Evolutionary conservation across 2,797 vertebrate species (phyloP), one percentile per base, ranked within the genome.

Genomic region (Fundulus diaphanus): DNA sequence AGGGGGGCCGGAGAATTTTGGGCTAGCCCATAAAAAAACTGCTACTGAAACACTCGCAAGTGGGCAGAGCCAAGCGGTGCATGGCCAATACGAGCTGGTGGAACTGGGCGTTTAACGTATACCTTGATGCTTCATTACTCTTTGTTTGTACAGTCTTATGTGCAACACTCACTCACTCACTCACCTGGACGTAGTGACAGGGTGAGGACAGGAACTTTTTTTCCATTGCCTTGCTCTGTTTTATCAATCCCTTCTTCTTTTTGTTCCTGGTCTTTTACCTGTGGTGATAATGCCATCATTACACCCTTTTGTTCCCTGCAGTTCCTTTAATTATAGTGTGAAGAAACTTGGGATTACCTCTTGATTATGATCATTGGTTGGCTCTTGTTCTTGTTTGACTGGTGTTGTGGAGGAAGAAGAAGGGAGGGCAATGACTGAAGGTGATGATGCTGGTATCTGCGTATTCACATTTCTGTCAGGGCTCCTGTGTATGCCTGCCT

Each of bases 101-200:
- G n/a, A n/a, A n/a, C n/a, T n/a, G n/a, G n/a, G n/a, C n/a, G n/a
- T n/a, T n/a, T 48, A 13, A 13, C 3, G 12, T 48, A 22, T 49
- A 7, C 16, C 16, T 49, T 49, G 1, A 49, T 49, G 48, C 48
- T 20, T 5, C 24, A 54, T 61, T 35, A 35, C 16, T 35, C 6
- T 61, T 61, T 35, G 18, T 31, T 20, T 42, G 2, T 6, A 0
- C 1, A 66, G 27, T 66, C 63, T 42, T 42, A 16, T 7, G 48
- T 49, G 16, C 48, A 49, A 18, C 48, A 13, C 46, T 48, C 16
- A 48, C 16, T 48, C 16, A 48, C 9, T 48, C 3, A 13, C 46
- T 82, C 83, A 95, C 95, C 95, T 93, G 95, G 95, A 37, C 90
- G 93, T 61, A 96, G 81, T 7, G 94, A 94, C 82, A 94, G 89